Evolutionary conservation across 53 echinoderm and acorn worm genomes (phyloP), one percentile per base, ranked within the genome.

Genomic region (Apostichopus leukothele): DNA sequence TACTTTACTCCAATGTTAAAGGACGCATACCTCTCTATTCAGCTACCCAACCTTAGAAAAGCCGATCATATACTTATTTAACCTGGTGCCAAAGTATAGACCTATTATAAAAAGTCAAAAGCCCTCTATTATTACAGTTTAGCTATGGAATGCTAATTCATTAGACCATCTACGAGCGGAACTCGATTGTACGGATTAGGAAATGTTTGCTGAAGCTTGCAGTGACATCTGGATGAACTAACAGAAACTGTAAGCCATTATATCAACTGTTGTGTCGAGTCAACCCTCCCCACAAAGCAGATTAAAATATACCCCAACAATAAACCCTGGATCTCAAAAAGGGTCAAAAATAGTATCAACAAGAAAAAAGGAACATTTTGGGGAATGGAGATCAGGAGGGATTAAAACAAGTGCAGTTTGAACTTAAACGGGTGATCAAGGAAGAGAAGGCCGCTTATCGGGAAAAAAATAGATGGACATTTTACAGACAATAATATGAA

Each of bases 371-470:
- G 13, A n/a, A 67, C 68, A 7, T 67, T 75, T 75, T 75, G 8
- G 20, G 21, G 11, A 75, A 75, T 9, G 6, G 75, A 9, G 75
- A 75, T 75, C 75, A 4, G n/a, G 75, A 75, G 8, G 75, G 75
- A 9, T 0, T 75, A 19, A 75, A 75, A 75, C 13, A n/a, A 8
- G 75, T 75, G 8, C 20, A 75, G n/a, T 14, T 14, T 14, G 75
- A 27, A 25, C 75, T 75, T 1, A 75, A 75, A 75, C 11, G 75
- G 7, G 75, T 75, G 9, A 19, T 75, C 26, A 11, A 25, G 75
- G 26, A 67, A 67, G 75, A 75, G n/a, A 75, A 75, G n/a, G 25
- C 75, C n/a, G n/a, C 26, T 75, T 75, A 75, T 67, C 75, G 75
- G 0, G 1, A 9, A 75, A 22, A 75, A 11, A 14, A 0, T 12